Percentiles rank a stretch among this genome's conserved stretches.
Evolutionary conservation across 2,113 vertebrate genomes (phyloP).

Genomic region (Bombycilla garrulus): DNA sequence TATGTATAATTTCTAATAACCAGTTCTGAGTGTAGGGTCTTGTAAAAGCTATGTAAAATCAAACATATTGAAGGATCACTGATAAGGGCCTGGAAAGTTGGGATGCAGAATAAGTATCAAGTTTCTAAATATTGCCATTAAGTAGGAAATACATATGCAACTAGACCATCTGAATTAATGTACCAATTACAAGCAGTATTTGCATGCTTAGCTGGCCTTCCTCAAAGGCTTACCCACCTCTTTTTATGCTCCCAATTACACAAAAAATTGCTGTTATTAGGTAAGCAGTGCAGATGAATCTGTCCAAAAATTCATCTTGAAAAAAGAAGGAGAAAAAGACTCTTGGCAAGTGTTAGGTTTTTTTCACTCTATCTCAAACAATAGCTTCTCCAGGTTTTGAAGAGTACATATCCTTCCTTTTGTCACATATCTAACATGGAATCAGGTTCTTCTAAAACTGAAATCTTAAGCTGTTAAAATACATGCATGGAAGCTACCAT

Average conservation of each 20-base stretch:
- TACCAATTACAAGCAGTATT: constrained; percentile 44
- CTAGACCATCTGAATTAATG: constrained; percentile 33
- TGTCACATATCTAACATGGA: neutral
- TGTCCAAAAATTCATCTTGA: neutral
- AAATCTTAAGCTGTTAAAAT: neutral
- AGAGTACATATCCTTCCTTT: neutral
- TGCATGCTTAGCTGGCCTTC: constrained; percentile 20
- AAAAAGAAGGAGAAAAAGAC: neutral
- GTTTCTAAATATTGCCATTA: neutral
- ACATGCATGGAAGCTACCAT: neutral
- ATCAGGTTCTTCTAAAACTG: neutral
- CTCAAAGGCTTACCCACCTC: constrained; percentile 25
- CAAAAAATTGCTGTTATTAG: constrained; percentile 32
- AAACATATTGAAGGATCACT: neutral
- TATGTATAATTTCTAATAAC: neutral
- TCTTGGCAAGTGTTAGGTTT: neutral
- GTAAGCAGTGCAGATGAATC: neutral
- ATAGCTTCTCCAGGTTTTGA: neutral
- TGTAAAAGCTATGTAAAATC: neutral
- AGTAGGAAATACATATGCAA: constrained; percentile 27
- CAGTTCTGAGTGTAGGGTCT: neutral
- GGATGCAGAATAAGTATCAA: neutral
- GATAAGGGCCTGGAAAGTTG: neutral
- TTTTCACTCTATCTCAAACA: neutral
- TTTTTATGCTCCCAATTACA: constrained; percentile 42